A percentile compares a stretch with the other conserved stretches of the same genome.
phyloP scores from a whole-genome alignment of 2,113 vertebrate species.

The Gasterosteus aculeatus region DNA sequence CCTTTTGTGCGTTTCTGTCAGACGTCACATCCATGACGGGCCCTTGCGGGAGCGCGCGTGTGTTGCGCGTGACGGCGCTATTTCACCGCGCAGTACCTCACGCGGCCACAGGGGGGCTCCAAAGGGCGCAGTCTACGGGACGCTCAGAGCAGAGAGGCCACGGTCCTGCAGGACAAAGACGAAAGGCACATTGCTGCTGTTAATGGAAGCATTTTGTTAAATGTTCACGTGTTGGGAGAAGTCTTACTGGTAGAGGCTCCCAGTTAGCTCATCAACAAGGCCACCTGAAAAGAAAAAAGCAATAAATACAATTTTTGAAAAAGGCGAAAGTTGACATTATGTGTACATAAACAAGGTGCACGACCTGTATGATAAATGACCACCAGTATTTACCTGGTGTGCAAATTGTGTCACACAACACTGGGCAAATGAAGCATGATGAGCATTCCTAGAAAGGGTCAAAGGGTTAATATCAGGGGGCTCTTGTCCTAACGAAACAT shows the following conservation, averaged over 20 bases:
- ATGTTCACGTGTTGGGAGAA: neutral
- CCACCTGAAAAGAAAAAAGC: conserved; percentile 73
- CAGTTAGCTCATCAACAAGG: conserved; percentile 81
- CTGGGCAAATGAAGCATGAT: conserved; percentile 86
- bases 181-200: neutral
- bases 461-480: neutral
- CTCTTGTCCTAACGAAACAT: neutral
- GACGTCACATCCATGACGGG: conserved; percentile 2
- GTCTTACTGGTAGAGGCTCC: conserved; percentile 83
- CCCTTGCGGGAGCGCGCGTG: conserved; percentile 1
- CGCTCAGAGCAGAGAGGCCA: conserved; percentile 67
- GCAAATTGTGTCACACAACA: conserved; percentile 87
- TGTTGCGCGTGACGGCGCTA: conserved; percentile 13
- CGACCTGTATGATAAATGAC: neutral
- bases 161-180: conserved; percentile 60
- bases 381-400: conserved; percentile 78
- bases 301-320: neutral
- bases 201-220: neutral
- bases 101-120: neutral
- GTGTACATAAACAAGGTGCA: neutral
- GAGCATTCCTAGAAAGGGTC: conserved; percentile 80
- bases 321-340: neutral
- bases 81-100: neutral
- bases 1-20: conserved; percentile 1
- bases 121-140: neutral